phyloP scores from a whole-genome alignment of 2,888 invertebrate species.

The Bhutanitis thaidina region DNA sequence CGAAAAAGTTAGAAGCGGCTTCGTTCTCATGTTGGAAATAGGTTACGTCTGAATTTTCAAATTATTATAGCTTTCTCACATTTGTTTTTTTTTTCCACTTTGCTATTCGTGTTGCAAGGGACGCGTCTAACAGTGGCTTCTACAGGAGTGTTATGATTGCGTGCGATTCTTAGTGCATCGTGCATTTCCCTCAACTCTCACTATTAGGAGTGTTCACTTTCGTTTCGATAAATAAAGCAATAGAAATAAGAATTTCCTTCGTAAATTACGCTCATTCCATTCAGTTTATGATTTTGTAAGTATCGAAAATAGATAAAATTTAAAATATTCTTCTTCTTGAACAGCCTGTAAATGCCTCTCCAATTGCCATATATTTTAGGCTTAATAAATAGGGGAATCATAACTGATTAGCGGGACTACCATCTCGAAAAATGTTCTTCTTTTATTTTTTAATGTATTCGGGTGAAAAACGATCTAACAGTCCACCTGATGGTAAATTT shows the following conservation, averaged over 20 bases:
- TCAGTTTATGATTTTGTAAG: too few species aligned
- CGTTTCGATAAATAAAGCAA: conserved; percentile 32
- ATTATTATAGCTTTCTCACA: conserved; percentile 12
- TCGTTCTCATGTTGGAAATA: conserved; percentile 53
- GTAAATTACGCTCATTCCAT: not conserved
- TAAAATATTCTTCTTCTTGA: too few species aligned
- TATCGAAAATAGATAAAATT: too few species aligned
- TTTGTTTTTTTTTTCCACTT: conserved; percentile 11
- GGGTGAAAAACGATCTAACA: too few species aligned
- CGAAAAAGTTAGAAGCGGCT: conserved; percentile 70
- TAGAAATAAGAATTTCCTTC: conserved; percentile 6
- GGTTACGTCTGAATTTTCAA: conserved; percentile 2
- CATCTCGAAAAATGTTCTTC: too few species aligned
- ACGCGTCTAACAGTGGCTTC: conserved; percentile 29
- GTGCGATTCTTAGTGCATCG: conserved; percentile 34
- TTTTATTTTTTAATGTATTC: too few species aligned
- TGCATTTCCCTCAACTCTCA: conserved; percentile 48
- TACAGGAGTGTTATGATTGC: conserved; percentile 49
- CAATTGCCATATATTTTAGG: too few species aligned
- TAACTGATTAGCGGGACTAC: too few species aligned
- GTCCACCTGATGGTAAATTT: too few species aligned
- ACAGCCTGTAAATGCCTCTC: too few species aligned
- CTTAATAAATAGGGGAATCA: too few species aligned
- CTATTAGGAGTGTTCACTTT: conserved; percentile 47
- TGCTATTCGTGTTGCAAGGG: not conserved